Base-by-base conservation (phyloP, 2,888 invertebrate genomes). In the Plemyria rubiginata region DNA sequence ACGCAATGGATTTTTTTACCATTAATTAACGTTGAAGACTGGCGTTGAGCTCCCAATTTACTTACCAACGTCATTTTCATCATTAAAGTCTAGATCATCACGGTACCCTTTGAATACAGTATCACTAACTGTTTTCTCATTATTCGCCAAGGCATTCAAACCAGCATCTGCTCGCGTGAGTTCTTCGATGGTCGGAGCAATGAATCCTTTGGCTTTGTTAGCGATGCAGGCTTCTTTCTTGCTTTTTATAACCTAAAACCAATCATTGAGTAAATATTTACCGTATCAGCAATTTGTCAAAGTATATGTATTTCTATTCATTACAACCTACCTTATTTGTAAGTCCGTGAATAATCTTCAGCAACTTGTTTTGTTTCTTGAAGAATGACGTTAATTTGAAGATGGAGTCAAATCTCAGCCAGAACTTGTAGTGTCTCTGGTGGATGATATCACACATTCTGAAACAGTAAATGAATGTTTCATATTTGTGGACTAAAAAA, bases 371-470 rank as follows among this genome's bases (percentile, higher is more conserved):
- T 80, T 97, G 97, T 71, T 95, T 93, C 76, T 95, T 94, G 50
- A 94, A 95, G 82, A 96, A 94, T 32, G 94, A 94, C 4, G 96
- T 94, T 5, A 96, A 82, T 71, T 95, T 95, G 87, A 96, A 97
- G 43, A 96, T 85, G 65, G 94, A 83, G 70, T 97, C 96, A 13
- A 95, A 94, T 66, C 96, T 94, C 53, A 96, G 87, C 94, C 96
- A 95, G 29, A 96, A 82, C 79, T 96, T 96, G 67, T 96, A 95
- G 77, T 96, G 96, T 54, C 97, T 94, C 70, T 96, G 93, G 75
- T 97, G 97, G 6, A 97, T 94, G 57, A 97, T 96, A 72, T 96
- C 96, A 77, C 96, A 96, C 96, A 97, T 96, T 74, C 93, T 93
- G 75, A 32, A 85, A 86, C 9, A 58, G 53, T 9, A 43, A 15